Percentiles rank a stretch among this genome's conserved stretches.
phyloP scores from a whole-genome alignment of 2,113 vertebrate species.

The Ceyx margarethae region DNA sequence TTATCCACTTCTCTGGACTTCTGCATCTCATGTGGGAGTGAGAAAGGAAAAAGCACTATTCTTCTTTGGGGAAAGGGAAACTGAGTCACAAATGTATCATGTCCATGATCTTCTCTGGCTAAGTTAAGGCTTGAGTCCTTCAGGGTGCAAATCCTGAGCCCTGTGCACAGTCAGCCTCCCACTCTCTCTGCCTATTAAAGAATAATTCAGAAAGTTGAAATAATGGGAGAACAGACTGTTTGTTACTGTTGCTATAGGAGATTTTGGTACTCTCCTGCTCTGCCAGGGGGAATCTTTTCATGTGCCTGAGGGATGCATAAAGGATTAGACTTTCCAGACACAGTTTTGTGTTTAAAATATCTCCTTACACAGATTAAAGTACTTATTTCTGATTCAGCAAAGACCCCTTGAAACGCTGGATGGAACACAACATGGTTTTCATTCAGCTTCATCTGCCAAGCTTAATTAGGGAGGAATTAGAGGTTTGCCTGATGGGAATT shows the following conservation, averaged over 20 bases:
- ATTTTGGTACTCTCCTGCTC: background rate
- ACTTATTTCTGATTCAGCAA: conserved; percentile 30
- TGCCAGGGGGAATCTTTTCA: background rate
- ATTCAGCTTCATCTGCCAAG: conserved; percentile 23
- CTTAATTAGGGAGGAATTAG: conserved; percentile 34
- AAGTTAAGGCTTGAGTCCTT: background rate
- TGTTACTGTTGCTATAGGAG: conserved; percentile 19
- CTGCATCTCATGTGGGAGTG: background rate
- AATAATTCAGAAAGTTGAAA: background rate
- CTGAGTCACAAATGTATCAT: background rate
- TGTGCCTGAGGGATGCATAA: conserved; percentile 2
- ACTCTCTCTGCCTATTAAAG: background rate
- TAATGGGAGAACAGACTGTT: background rate
- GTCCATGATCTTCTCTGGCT: background rate
- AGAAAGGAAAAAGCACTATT: background rate
- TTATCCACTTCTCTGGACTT: background rate
- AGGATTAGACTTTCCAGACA: conserved; percentile 29
- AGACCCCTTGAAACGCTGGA: background rate
- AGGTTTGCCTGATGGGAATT: background rate
- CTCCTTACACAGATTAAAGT: conserved; percentile 44
- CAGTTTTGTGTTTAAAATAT: conserved; percentile 16
- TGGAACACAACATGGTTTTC: background rate
- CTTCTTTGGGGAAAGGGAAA: background rate
- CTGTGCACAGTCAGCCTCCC: fast-evolving
- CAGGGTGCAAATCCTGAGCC: background rate